These are phyloP conservation scores for Phodopus roborovskii DNA, from an alignment of 2,113 vertebrate species.

Conservation along the genomic window DNA sequence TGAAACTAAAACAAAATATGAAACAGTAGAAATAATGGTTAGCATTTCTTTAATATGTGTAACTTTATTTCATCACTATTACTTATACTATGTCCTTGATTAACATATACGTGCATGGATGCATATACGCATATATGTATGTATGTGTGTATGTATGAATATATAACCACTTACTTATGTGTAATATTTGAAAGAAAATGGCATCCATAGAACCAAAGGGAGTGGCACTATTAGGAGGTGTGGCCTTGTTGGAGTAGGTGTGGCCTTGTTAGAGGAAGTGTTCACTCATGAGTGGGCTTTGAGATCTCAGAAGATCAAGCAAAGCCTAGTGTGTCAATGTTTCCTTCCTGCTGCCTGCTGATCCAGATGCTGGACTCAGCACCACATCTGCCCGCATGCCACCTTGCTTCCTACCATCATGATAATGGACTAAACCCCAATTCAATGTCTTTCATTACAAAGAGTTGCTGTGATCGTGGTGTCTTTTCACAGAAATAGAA, in stretches of 20 bases:
- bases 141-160: no score
- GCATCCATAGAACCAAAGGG: not conserved
- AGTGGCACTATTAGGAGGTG: not conserved
- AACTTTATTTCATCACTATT: not conserved
- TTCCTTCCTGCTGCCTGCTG: not conserved
- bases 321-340: not conserved
- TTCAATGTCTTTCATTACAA: not conserved
- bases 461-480: not conserved
- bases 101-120: not conserved
- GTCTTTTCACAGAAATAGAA: not conserved
- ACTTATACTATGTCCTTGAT: not conserved
- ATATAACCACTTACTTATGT: not conserved
- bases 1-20: not conserved
- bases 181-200: not conserved
- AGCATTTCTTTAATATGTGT: not conserved
- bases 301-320: not conserved
- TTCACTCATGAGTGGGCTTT: not conserved
- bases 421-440: not conserved
- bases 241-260: not conserved
- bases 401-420: not conserved
- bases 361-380: not conserved
- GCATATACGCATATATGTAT: not conserved
- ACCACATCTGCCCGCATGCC: not conserved
- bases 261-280: not conserved
- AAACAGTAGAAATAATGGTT: not conserved